phyloP scores from a whole-genome alignment of 2,888 invertebrate genomes.

The Capitulum mitella region DNA sequence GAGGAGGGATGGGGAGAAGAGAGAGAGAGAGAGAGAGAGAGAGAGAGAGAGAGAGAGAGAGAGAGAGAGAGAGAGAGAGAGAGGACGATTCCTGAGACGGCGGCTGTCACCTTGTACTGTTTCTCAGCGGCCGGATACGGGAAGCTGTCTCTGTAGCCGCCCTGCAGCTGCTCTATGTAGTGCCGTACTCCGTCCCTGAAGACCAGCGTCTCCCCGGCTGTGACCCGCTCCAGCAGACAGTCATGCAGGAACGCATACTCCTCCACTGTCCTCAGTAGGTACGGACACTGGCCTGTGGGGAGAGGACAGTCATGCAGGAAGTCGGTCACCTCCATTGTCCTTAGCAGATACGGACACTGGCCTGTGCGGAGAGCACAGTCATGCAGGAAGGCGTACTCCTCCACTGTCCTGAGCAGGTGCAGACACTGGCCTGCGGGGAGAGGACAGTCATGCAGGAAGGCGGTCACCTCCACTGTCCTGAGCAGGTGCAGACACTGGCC shows the following conservation, averaged over 20 bases:
- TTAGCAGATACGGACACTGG: no score
- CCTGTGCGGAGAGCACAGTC: no score
- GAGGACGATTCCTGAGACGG: no score
- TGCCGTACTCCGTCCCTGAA: conserved; percentile 48
- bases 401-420: conserved; percentile 71
- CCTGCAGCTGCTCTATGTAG: conserved; percentile 46
- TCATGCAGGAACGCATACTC: conserved; percentile 98
- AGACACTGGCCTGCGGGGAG: neutral
- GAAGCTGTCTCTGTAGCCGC: conserved; percentile 27
- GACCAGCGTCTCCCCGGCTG: conserved; percentile 78
- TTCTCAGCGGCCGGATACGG: neutral
- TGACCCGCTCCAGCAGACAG: conserved; percentile 84
- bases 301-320: no score
- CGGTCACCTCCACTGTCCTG: no score
- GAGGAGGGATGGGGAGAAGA: neutral
- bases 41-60: neutral
- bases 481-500: no score
- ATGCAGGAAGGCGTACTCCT: conserved; percentile 97
- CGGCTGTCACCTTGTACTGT: conserved; percentile 14
- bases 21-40: neutral
- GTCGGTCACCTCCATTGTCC: no score
- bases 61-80: neutral
- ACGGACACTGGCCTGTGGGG: neutral
- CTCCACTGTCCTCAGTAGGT: conserved; percentile 78
- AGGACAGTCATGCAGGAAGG: no score